Conservation (phyloP, 1,140 invertebrate genomes). For the Eulimnadia texana region DNA sequence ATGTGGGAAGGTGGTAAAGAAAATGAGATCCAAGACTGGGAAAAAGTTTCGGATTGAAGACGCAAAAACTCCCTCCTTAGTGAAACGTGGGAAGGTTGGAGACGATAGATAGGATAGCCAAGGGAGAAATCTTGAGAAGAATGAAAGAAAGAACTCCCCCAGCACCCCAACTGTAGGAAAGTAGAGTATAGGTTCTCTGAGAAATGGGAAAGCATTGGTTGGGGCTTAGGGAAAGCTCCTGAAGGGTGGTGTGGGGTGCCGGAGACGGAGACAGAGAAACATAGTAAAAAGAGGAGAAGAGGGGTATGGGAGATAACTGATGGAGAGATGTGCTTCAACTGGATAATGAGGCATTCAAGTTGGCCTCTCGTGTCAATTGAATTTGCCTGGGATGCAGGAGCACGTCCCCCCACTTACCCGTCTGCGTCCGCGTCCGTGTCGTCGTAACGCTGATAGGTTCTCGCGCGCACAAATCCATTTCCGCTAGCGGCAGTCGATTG, state of each 20-base stretch:
- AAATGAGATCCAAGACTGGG: no score
- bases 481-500: not conserved
- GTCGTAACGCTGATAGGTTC: not conserved
- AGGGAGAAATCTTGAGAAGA: no score
- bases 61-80: no score
- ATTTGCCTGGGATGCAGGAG: not conserved
- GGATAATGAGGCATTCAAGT: conserved; percentile 14
- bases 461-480: not conserved
- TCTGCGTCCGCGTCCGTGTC: not conserved
- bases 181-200: no score
- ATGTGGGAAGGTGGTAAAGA: no score
- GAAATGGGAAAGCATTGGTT: no score
- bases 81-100: no score
- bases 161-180: no score
- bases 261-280: not conserved
- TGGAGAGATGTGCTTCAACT: not conserved
- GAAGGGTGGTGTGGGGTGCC: not conserved
- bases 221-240: not conserved
- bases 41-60: no score
- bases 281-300: not conserved
- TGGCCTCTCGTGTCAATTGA: conserved; percentile 10
- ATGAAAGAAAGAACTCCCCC: no score
- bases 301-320: not conserved
- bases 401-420: not conserved
- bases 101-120: no score